phyloP scores from a whole-genome alignment of 2,797 vertebrate genomes.

The Microchirus variegatus region DNA sequence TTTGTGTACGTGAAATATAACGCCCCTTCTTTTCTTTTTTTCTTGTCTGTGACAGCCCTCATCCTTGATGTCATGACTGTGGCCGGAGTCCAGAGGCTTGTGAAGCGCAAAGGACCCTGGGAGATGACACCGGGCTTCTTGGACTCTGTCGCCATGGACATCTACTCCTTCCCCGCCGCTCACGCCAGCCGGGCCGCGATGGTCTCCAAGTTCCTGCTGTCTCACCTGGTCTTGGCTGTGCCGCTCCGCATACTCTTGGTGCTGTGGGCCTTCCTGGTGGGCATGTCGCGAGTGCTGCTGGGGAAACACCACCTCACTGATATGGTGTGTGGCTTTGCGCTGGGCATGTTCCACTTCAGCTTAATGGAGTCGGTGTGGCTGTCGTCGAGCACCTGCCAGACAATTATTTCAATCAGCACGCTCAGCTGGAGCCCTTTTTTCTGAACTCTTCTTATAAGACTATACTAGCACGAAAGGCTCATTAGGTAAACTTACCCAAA shows the following conservation, averaged over 20 bases:
- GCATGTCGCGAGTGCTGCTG: conserved; percentile 91
- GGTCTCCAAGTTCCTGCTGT: conserved; percentile 96
- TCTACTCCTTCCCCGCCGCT: conserved; percentile 92
- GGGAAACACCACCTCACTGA: conserved; percentile 94
- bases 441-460: conserved; percentile 55
- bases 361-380: conserved; percentile 96
- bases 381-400: conserved; percentile 92
- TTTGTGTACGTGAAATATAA: not conserved
- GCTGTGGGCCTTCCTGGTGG: conserved; percentile 93
- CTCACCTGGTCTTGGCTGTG: conserved; percentile 93
- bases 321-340: conserved; percentile 89
- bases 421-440: conserved; percentile 81
- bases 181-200: conserved; percentile 93
- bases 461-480: conserved; percentile 25
- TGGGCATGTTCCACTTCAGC: conserved; percentile 92
- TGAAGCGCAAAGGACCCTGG: conserved; percentile 90
- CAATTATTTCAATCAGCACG: conserved; percentile 90
- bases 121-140: conserved; percentile 87
- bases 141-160: conserved; percentile 92
- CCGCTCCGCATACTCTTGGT: conserved; percentile 92
- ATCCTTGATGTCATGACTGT: conserved; percentile 91
- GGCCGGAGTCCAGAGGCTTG: conserved; percentile 91
- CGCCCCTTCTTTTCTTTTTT: not conserved
- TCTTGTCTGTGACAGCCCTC: conserved; percentile 80
- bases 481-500: conserved; percentile 30